Evolutionary conservation across 2,888 invertebrate species (phyloP), one percentile per base, ranked within the genome.

Genomic region (Bombylius major): DNA sequence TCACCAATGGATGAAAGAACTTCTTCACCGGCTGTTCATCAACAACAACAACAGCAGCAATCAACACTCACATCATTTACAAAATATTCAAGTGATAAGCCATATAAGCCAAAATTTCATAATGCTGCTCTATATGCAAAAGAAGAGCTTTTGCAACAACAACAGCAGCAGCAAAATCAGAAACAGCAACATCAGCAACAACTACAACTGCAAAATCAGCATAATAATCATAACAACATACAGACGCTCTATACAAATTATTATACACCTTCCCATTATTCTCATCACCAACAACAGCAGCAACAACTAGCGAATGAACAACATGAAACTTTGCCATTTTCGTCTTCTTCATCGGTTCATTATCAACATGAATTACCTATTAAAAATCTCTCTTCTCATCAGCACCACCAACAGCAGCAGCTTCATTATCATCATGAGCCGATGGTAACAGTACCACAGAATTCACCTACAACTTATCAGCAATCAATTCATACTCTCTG

Each of bases 71-170:
- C 34, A 36, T 23, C 50, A 47, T 36, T 51, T 51, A 50, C 44
- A 32, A 55, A 55, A 55, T 65, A 67, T 39, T 64, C 69, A n/a
- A 70, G 71, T 68, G 78, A 67, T 73, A 81, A 77, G 68, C 80
- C 69, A 78, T 87, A 87, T 66, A 87, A 87, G 71, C 87, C 87
- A 56, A 87, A 87, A 75, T 87, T 87, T 68, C 82, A 82, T 63
- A 83, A 84, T 69, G 83, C 82, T 61, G 75, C 79, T 34, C 71
- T 79, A 61, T 81, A 81, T 70, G 73, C 75, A 66, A 76, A 77
- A 61, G 76, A 77, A 54, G 77, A 76, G 45, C 44, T n/a, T 39
- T 55, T 42, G 53, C 62, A 58, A 56, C 59, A 56, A 50, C 58
- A 58, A 44, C 61, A 51, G 53, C 62, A 58, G 55, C 60, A 58